Evolutionary conservation across 2,113 vertebrate species (phyloP), one percentile per base, ranked within the genome.

Genomic region (Hoplias malabaricus): DNA sequence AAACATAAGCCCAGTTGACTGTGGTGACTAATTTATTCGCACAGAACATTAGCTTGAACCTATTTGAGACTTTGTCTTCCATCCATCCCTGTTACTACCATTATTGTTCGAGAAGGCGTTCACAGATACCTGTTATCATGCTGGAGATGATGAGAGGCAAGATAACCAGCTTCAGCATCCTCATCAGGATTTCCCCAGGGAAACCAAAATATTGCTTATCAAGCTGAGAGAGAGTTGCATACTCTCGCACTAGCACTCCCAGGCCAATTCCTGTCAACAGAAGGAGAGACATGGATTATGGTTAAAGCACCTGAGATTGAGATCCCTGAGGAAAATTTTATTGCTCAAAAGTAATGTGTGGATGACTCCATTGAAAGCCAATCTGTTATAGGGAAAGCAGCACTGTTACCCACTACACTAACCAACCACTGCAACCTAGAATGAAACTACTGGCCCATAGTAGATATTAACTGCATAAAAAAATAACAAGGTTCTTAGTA

Each of bases 121-220:
- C 59, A 34, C 29, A 61, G 10, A 36, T 70, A 98, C 97, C 97
- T 96, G 97, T 95, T 82, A 99, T 96, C 94, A 99, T 99, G 92
- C 98, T 99, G 77, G 97, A 99, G 84, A 98, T 91, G 87, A 99
- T 96, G 85, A 99, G 92, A 0, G 97, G 98, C 27, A 99, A 90
- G 89, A 99, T 97, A 86, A 99, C 89, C 57, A 99, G 93, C 82
- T 98, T 99, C 48, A 99, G 93, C 97, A 99, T 98, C 77, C 98
- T 90, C 97, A 99, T 98, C 33, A 99, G 92, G 82, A 99, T 81
- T 82, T 99, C 97, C 79, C 98, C 98, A 0, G 96, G 98, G 87
- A 99, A 99, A 54, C 96, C 92, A 61, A 99, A 97, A 82, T 99
- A 99, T 88, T 95, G 92, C 83, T 97, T 98, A 73, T 97, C 87